Percentiles rank a stretch among this genome's conserved stretches.
phyloP scores from a whole-genome alignment of 2,113 vertebrate genomes.

The Crotalus helleri region DNA sequence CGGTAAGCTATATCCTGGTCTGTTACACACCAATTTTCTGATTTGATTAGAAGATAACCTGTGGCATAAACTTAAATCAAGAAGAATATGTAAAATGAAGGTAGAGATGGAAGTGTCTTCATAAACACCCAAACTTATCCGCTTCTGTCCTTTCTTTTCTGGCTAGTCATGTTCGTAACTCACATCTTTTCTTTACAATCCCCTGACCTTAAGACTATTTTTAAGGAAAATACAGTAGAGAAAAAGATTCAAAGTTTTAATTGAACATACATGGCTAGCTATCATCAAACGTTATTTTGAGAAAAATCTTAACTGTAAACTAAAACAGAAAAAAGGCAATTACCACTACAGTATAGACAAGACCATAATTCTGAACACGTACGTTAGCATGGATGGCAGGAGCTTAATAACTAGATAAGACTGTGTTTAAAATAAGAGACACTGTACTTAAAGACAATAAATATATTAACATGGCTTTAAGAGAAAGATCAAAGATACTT shows the following conservation, averaged over 20 bases:
- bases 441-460: background rate
- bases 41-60: background rate
- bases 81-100: background rate
- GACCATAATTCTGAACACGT: background rate
- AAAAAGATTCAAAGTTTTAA: background rate
- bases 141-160: background rate
- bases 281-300: background rate
- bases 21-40: background rate
- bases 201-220: background rate
- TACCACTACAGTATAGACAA: background rate
- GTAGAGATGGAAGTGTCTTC: background rate
- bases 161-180: background rate
- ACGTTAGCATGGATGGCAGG: background rate
- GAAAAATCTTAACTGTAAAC: background rate
- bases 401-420: background rate
- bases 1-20: background rate
- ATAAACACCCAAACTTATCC: background rate
- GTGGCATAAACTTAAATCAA: background rate
- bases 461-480: constrained; percentile 1
- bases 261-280: background rate
- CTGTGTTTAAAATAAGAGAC: background rate
- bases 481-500: constrained; percentile 51
- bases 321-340: background rate
- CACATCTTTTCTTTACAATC: background rate
- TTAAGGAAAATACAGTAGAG: background rate